These are phyloP conservation scores for Microcebus tavaratra DNA, from an alignment of 2,113 vertebrate species.

Conservation along the genomic window DNA sequence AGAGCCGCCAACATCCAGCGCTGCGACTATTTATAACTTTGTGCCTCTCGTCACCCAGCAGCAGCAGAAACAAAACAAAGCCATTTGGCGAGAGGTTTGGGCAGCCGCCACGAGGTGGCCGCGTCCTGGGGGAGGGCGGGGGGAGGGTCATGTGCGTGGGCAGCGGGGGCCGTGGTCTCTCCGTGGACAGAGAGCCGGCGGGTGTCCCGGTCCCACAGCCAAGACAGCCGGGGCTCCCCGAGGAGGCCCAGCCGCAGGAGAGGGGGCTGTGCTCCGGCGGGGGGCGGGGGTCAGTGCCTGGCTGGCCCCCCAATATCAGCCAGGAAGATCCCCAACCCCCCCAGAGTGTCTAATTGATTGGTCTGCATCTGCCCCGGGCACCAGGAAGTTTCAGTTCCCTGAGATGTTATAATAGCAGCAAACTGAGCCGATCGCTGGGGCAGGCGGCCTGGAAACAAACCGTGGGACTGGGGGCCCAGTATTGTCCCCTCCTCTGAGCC, in stretches of 20 bases:
- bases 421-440: no score
- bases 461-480: rapidly evolving
- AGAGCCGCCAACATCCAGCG: rapidly evolving
- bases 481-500: rapidly evolving
- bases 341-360: no score
- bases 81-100: not conserved
- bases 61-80: not conserved
- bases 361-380: not conserved
- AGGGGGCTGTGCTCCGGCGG: rapidly evolving
- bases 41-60: not conserved
- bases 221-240: no score
- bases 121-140: rapidly evolving
- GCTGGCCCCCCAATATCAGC: rapidly evolving
- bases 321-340: rapidly evolving
- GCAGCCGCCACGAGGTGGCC: rapidly evolving
- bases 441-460: no score
- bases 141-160: rapidly evolving
- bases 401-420: rapidly evolving
- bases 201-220: not conserved
- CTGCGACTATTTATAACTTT: not conserved
- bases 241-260: not conserved
- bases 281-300: rapidly evolving
- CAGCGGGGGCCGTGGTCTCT: rapidly evolving
- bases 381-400: rapidly evolving
- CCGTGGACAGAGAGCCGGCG: not conserved